Evolutionary conservation across 2,113 vertebrate species (phyloP).

Genomic region (Asarcornis scutulata): DNA sequence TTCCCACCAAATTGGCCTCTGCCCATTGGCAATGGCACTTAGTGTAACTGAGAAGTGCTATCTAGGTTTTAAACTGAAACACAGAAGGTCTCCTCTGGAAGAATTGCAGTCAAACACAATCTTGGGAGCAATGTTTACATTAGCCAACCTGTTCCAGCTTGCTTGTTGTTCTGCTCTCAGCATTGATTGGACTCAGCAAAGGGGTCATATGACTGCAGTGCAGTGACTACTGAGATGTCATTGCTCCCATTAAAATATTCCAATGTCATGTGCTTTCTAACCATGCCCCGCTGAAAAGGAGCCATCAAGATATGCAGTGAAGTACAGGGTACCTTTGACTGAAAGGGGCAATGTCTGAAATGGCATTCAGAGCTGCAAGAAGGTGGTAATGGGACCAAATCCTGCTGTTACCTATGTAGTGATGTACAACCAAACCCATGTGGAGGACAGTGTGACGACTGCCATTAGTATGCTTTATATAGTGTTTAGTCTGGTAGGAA

Average conservation of each 20-base stretch:
- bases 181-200: not conserved
- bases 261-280: not conserved
- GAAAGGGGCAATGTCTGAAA: not conserved
- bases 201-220: too few species aligned
- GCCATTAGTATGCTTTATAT: not conserved
- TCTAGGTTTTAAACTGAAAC: not conserved
- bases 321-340: not conserved
- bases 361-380: not conserved
- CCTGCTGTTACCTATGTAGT: not conserved
- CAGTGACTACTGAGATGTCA: not conserved
- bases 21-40: not conserved
- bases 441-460: not conserved
- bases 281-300: not conserved
- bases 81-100: not conserved
- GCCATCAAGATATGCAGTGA: not conserved
- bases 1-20: not conserved
- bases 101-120: not conserved
- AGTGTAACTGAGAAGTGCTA: not conserved
- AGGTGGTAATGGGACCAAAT: not conserved
- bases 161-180: not conserved
- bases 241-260: rapidly evolving
- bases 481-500: not conserved
- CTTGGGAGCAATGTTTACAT: rapidly evolving
- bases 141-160: not conserved
- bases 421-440: not conserved